Percentiles rank a stretch among this genome's conserved stretches.
Conservation (phyloP, 2,888 invertebrate species). For the Copidosoma aretas region DNA sequence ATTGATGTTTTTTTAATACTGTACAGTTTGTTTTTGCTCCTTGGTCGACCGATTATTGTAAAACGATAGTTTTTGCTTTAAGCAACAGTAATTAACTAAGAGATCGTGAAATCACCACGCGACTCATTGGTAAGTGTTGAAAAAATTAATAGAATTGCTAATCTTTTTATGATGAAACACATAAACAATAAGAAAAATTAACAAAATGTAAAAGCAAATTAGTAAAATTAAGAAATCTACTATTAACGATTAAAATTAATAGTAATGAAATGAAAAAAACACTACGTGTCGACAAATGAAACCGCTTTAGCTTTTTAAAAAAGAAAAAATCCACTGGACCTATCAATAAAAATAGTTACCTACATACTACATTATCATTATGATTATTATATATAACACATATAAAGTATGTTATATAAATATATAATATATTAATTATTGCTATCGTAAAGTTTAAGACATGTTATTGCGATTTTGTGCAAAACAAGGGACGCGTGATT, state of each 20-base stretch:
- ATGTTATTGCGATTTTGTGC: slow-evolving; percentile 55
- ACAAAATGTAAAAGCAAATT: slow-evolving; percentile 17
- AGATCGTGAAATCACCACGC: not conserved
- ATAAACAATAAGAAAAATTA: slow-evolving; percentile 24
- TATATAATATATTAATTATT: slow-evolving; percentile 48
- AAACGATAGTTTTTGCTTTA: slow-evolving; percentile 10
- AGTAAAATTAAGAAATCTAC: slow-evolving; percentile 8
- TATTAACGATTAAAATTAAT: slow-evolving; percentile 15
- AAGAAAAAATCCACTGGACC: slow-evolving; percentile 17
- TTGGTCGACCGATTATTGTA: slow-evolving; percentile 12
- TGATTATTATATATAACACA: slow-evolving; percentile 55
- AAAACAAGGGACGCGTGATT: slow-evolving; percentile 39
- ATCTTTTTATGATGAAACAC: slow-evolving; percentile 31
- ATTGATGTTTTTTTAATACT: not conserved
- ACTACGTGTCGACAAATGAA: not conserved
- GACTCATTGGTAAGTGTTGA: slow-evolving; percentile 3
- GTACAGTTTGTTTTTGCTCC: slow-evolving; percentile 3
- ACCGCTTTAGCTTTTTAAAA: slow-evolving; percentile 19
- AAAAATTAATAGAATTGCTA: slow-evolving; percentile 2
- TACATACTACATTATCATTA: slow-evolving; percentile 60
- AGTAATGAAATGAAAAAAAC: slow-evolving; percentile 1
- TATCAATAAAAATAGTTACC: slow-evolving; percentile 46
- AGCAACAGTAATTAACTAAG: not conserved
- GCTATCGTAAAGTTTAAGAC: slow-evolving; percentile 56
- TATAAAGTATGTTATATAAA: slow-evolving; percentile 53